phyloP scores from a whole-genome alignment of 2,888 invertebrate genomes.

The Tenthredo livida region DNA sequence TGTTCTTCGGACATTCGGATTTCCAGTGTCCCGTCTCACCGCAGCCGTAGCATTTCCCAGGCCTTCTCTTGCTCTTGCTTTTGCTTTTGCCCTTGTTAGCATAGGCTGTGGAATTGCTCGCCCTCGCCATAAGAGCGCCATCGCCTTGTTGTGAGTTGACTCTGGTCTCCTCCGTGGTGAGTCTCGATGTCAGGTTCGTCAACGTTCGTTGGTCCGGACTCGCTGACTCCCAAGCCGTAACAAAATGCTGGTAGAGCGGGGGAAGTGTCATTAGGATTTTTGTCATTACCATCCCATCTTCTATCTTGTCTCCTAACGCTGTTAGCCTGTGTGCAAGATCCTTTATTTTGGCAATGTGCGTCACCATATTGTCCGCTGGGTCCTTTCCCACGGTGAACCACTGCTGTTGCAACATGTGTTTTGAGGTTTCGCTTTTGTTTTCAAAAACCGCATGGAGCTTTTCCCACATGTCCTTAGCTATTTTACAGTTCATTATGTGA shows the following conservation, averaged over 20 bases:
- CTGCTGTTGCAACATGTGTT: constrained; percentile 61
- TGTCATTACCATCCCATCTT: constrained; percentile 61
- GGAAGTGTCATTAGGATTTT: constrained; percentile 62
- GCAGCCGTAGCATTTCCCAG: background rate
- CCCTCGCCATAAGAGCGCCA: background rate
- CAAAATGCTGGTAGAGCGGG: constrained; percentile 59
- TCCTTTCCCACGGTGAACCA: constrained; percentile 58
- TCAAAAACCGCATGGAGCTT: constrained; percentile 64
- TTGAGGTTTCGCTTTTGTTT: constrained; percentile 63
- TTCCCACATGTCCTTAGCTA: constrained; percentile 66
- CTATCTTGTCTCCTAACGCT: constrained; percentile 57
- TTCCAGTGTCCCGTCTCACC: constrained; percentile 54
- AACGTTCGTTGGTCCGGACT: constrained; percentile 22
- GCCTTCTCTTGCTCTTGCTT: background rate
- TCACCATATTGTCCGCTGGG: constrained; percentile 57
- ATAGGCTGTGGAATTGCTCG: background rate
- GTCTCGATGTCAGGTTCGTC: constrained; percentile 54
- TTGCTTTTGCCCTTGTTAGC: background rate
- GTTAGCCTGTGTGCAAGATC: constrained; percentile 59
- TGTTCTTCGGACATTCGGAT: background rate
- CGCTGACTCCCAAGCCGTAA: constrained; percentile 61
- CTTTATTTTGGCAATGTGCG: constrained; percentile 62
- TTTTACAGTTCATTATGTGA: constrained; percentile 64
- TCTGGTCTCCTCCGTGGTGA: constrained; percentile 55
- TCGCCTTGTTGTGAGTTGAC: background rate